phyloP scores from a whole-genome alignment of 2,888 invertebrate species.

The Lasioglossum villosulum region DNA sequence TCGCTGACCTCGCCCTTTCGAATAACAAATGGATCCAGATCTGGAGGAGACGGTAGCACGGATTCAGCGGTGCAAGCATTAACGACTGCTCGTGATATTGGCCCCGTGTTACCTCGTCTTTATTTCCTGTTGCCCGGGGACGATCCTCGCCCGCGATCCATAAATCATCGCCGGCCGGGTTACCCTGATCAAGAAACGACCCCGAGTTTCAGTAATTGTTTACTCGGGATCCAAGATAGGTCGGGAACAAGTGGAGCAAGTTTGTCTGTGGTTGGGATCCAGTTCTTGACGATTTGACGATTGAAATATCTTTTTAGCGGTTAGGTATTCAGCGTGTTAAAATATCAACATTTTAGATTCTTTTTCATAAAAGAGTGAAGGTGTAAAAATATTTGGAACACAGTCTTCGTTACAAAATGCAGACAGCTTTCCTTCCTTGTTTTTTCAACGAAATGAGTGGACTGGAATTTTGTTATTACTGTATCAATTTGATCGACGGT shows the following conservation, averaged over 20 bases:
- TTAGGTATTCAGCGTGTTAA: neutral
- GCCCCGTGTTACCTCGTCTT: constrained; percentile 14
- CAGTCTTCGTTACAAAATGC: neutral
- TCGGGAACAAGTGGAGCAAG: neutral
- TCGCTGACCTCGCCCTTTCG: neutral
- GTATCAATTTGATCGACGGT: neutral
- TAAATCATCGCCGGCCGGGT: constrained; percentile 18
- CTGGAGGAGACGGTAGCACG: constrained; percentile 33
- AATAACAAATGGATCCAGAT: constrained; percentile 41
- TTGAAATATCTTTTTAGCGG: neutral
- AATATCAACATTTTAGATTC: neutral
- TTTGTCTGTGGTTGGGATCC: neutral
- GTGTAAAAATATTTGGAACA: neutral
- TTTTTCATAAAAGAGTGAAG: neutral
- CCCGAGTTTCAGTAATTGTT: neutral
- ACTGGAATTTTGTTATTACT: neutral
- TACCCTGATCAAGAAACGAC: constrained; percentile 3
- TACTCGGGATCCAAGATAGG: neutral
- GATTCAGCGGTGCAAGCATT: constrained; percentile 41
- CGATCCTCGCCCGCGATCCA: constrained; percentile 4
- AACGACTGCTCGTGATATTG: constrained; percentile 31
- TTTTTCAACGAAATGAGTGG: neutral
- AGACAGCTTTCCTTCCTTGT: neutral
- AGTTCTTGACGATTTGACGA: neutral
- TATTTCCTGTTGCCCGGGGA: constrained; percentile 24